phyloP scores from a whole-genome alignment of 2,797 vertebrate genomes.

The Remorina albescens region DNA sequence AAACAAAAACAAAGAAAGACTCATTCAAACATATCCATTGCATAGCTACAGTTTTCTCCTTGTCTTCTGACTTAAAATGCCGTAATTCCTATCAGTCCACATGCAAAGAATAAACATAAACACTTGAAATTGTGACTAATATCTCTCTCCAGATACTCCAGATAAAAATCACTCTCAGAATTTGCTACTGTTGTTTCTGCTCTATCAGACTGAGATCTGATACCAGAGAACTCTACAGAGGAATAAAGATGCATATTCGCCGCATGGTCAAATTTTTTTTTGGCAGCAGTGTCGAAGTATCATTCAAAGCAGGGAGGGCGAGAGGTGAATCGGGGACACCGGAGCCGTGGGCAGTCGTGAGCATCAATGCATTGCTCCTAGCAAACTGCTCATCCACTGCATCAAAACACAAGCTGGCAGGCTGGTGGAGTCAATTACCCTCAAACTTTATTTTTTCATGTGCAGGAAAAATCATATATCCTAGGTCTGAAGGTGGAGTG shows the following conservation, averaged over 20 bases:
- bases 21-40: neutral
- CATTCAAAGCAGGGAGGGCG: slow-evolving; percentile 42
- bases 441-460: slow-evolving; percentile 47
- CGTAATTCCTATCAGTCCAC: neutral
- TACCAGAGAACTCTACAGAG: slow-evolving; percentile 1
- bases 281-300: slow-evolving; percentile 45
- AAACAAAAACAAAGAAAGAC: no score
- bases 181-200: neutral
- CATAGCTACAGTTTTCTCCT: neutral
- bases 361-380: slow-evolving; percentile 66
- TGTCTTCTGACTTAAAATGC: slow-evolving; percentile 2
- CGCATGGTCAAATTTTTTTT: slow-evolving; percentile 28
- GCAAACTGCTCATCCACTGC: slow-evolving; percentile 72
- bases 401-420: slow-evolving; percentile 64
- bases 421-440: slow-evolving; percentile 54
- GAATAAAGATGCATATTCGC: slow-evolving; percentile 10
- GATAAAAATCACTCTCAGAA: neutral
- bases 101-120: neutral
- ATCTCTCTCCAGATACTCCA: neutral
- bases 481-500: slow-evolving; percentile 13
- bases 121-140: neutral
- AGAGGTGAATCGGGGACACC: slow-evolving; percentile 65
- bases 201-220: neutral
- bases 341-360: slow-evolving; percentile 58
- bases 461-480: neutral